These are phyloP conservation scores for Cygnus atratus DNA, from an alignment of 2,113 vertebrate species.

Conservation along the genomic window DNA sequence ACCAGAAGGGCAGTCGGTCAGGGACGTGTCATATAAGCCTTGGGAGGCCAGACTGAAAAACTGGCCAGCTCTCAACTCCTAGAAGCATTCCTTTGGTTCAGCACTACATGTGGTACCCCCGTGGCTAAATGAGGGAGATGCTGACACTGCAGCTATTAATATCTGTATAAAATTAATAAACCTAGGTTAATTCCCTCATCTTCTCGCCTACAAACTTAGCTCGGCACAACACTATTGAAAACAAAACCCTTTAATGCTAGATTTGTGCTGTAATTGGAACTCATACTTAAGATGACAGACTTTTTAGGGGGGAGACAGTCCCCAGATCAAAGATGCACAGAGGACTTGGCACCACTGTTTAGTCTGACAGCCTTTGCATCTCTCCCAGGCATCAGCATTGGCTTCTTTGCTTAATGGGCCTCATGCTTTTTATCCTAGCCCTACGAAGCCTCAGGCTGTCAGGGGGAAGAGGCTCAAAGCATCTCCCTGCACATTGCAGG, in stretches of 20 bases:
- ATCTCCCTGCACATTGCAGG: not conserved
- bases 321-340: not conserved
- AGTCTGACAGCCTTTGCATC: not conserved
- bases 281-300: not conserved
- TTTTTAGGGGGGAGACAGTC: accelerated
- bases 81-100: not conserved
- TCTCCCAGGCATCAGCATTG: not conserved
- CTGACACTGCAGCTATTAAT: not conserved
- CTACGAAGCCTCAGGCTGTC: constrained; percentile 2
- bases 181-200: not conserved
- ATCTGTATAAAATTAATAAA: not conserved
- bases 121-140: not conserved
- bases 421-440: not conserved
- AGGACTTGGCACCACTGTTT: not conserved
- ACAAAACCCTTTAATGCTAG: not conserved
- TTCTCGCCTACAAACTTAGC: not conserved
- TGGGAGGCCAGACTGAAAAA: not conserved
- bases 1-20: not conserved
- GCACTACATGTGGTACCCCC: not conserved
- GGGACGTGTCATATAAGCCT: not conserved
- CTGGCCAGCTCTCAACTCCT: not conserved
- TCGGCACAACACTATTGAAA: not conserved
- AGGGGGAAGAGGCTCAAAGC: not conserved
- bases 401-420: not conserved
- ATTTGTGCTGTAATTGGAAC: not conserved